phyloP scores from a whole-genome alignment of 2,797 vertebrate species.

The Paratrypauchen microcephalus region DNA sequence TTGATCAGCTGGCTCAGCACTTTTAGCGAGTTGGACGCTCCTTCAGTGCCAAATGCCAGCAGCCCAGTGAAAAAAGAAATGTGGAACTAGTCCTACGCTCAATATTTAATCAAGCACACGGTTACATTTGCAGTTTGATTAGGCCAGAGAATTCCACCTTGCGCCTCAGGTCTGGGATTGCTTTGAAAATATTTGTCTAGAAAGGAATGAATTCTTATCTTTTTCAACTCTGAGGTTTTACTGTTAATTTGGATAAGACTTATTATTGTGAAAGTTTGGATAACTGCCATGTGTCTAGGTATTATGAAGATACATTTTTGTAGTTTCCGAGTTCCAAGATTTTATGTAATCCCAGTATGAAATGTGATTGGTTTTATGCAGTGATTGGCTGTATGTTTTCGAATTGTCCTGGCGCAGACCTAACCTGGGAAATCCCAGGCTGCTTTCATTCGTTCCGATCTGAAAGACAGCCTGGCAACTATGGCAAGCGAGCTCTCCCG shows the following conservation, averaged over 20 bases:
- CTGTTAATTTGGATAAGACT: background rate
- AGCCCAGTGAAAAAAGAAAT: conserved; percentile 70
- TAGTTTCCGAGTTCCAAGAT: background rate
- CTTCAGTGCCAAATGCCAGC: conserved; percentile 72
- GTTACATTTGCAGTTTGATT: conserved; percentile 76
- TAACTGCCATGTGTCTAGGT: background rate
- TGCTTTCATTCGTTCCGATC: too few relatives aligned
- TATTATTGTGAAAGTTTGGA: background rate
- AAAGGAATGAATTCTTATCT: conserved; percentile 50
- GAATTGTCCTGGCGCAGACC: background rate
- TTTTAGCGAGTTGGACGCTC: conserved; percentile 73
- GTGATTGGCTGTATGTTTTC: background rate
- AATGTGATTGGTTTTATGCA: background rate
- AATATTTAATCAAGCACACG: conserved; percentile 79
- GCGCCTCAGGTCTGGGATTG: conserved; percentile 57
- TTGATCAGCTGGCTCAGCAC: conserved; percentile 70
- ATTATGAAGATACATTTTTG: background rate
- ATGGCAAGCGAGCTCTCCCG: too few relatives aligned
- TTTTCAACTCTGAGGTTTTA: conserved; percentile 34
- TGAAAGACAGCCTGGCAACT: too few relatives aligned
- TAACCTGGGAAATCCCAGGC: too few relatives aligned
- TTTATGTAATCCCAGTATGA: background rate
- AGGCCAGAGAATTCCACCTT: conserved; percentile 65
- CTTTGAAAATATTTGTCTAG: conserved; percentile 68
- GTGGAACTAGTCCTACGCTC: conserved; percentile 68